Evolutionary conservation across 2,888 invertebrate species (phyloP).

Genomic region (Nymphalis urticae): DNA sequence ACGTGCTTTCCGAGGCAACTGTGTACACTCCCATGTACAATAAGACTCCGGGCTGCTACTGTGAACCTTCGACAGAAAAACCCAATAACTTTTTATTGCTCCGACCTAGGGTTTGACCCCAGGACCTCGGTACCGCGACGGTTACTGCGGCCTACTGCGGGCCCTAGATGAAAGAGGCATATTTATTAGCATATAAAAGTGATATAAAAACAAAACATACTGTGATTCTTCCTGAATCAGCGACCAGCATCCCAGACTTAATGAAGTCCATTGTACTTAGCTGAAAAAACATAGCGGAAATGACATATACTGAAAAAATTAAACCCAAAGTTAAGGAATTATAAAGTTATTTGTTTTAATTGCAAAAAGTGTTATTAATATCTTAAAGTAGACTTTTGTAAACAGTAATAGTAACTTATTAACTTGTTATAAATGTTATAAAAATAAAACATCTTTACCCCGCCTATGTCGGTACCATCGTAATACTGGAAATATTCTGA

Average conservation of each 20-base stretch:
- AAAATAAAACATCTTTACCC: slow-evolving; percentile 34
- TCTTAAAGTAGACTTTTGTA: background rate
- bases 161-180: too few relatives aligned
- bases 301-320: background rate
- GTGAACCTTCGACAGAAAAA: too few relatives aligned
- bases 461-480: slow-evolving; percentile 35
- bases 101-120: too few relatives aligned
- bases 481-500: slow-evolving; percentile 56
- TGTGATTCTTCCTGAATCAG: slow-evolving; percentile 6
- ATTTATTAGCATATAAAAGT: too few relatives aligned
- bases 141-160: too few relatives aligned
- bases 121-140: too few relatives aligned
- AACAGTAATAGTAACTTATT: background rate
- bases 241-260: slow-evolving; percentile 6
- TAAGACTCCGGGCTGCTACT: too few relatives aligned
- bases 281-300: slow-evolving; percentile 22
- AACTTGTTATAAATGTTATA: background rate
- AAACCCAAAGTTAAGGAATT: background rate
- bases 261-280: slow-evolving; percentile 16
- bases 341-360: background rate
- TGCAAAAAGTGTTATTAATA: background rate
- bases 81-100: too few relatives aligned
- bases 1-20: too few relatives aligned
- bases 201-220: slow-evolving; percentile 7
- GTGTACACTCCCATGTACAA: too few relatives aligned